Evolutionary conservation across 2,113 vertebrate species (phyloP), one percentile per base, ranked within the genome.

Genomic region (Chaetodon trifascialis): DNA sequence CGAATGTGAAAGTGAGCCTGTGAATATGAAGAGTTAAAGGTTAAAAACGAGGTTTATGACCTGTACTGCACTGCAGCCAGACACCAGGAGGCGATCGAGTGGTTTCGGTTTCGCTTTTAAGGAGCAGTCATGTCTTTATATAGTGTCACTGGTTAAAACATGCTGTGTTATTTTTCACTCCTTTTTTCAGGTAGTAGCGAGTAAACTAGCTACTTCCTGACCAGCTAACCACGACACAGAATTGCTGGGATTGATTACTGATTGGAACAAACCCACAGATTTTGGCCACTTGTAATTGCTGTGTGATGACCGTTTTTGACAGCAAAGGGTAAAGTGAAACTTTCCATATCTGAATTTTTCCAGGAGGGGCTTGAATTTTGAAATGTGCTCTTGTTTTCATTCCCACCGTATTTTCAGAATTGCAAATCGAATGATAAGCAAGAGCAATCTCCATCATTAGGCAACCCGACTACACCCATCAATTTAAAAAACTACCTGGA

Each of bases 1-100:
- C 96, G 94, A 64, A 94, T 91, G 59, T 94, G 95, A 19, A 94
- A 86, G 16, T 93, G 96, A 44, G 91, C 89, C 97, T 99, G 78
- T 55, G 38, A 63, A 52, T 15, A 9, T 44, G 6, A 15, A n/a
- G 17, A 42, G 23, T 30, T 36, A 44, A 2, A 80, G 8, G 38
- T 40, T 40, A 30, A 30, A 30, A 30, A 30, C 30, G 30, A 30
- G 30, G 30, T 30, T 30, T 30, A 30, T 30, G 30, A 30, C 30
- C 30, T 30, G 30, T 30, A 2, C 2, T 30, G 30, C 30, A 30
- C 30, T 30, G 30, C 30, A 30, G 30, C 30, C 30, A 30, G 30
- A 30, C 30, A 30, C 30, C 30, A 30, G 30, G 30, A 30, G 30
- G 30, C 30, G 30, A 30, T 30, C 30, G 30, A 30, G 30, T 2